Conservation (phyloP, 2,797 vertebrate genomes). For the Eupleurogrammus muticus region DNA sequence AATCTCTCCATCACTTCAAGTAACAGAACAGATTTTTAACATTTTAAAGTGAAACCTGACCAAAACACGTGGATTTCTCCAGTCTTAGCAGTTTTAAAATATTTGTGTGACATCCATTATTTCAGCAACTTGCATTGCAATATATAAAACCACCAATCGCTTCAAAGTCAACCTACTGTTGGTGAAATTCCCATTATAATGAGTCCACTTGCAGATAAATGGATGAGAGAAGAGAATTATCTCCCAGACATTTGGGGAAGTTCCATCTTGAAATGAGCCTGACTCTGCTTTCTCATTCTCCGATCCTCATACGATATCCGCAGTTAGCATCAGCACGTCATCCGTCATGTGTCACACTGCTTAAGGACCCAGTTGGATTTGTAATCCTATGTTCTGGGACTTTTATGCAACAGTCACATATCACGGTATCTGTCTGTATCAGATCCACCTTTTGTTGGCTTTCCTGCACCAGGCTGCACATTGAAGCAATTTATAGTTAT, state of each 20-base stretch:
- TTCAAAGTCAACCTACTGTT: slow-evolving; percentile 25
- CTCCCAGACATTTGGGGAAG: slow-evolving; percentile 61
- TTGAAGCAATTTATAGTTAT: background rate
- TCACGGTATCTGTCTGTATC: slow-evolving; percentile 10
- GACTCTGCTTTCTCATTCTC: slow-evolving; percentile 43
- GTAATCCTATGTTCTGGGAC: slow-evolving; percentile 27
- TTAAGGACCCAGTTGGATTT: slow-evolving; percentile 40
- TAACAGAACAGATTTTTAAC: slow-evolving; percentile 6
- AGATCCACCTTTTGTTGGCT: slow-evolving; percentile 1
- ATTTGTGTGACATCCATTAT: slow-evolving; percentile 20
- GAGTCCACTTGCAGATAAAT: slow-evolving; percentile 48
- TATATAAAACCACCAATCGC: slow-evolving; percentile 47
- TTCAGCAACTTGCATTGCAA: slow-evolving; percentile 45
- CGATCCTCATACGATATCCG: slow-evolving; percentile 44
- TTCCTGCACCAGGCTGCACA: background rate
- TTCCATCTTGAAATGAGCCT: slow-evolving; percentile 49
- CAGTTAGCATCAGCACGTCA: slow-evolving; percentile 45
- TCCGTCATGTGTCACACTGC: slow-evolving; percentile 52
- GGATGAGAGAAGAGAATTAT: slow-evolving; percentile 63
- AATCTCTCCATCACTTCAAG: slow-evolving; percentile 5
- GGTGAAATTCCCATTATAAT: slow-evolving; percentile 36
- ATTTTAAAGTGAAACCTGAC: slow-evolving; percentile 21
- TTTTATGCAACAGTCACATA: background rate
- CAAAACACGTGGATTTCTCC: slow-evolving; percentile 3
- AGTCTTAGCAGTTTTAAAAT: slow-evolving; percentile 1